These are phyloP conservation scores for Petromus typicus DNA, from an alignment of 2,113 vertebrate genomes.

Conservation along the genomic window DNA sequence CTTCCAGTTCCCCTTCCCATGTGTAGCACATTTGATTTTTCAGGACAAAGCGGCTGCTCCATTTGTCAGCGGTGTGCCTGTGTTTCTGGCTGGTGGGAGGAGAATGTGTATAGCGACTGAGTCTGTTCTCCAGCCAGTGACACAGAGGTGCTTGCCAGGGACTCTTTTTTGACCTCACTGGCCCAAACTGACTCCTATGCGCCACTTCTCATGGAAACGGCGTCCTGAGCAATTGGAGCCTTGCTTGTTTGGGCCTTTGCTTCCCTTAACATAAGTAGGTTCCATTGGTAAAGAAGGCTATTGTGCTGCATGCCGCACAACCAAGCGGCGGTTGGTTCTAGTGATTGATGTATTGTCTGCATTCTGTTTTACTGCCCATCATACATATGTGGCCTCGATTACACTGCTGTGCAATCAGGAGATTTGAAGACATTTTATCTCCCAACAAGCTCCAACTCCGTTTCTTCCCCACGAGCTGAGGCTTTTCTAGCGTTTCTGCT, in stretches of 20 bases:
- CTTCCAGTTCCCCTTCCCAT: neutral
- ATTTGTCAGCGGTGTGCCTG: neutral
- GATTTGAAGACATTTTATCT: neutral
- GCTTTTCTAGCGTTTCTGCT: neutral
- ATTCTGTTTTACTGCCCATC: neutral
- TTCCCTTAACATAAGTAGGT: conserved; percentile 16
- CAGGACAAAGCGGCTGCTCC: neutral
- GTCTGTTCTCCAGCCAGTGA: neutral
- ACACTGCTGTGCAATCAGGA: neutral
- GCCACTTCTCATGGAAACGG: neutral
- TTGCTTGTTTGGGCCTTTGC: neutral
- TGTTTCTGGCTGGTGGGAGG: neutral
- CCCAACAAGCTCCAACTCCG: neutral
- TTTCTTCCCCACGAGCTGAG: neutral
- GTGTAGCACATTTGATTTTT: neutral
- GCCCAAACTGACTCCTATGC: neutral
- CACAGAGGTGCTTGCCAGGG: neutral
- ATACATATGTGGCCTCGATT: neutral
- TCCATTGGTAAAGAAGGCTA: neutral
- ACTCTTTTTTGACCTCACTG: neutral
- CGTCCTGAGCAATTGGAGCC: neutral
- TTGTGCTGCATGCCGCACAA: neutral
- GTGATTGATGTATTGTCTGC: neutral
- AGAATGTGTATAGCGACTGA: neutral
- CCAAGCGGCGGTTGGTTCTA: neutral